phyloP scores from a whole-genome alignment of 1,140 invertebrate genomes.

The Pseudoatta argentina region DNA sequence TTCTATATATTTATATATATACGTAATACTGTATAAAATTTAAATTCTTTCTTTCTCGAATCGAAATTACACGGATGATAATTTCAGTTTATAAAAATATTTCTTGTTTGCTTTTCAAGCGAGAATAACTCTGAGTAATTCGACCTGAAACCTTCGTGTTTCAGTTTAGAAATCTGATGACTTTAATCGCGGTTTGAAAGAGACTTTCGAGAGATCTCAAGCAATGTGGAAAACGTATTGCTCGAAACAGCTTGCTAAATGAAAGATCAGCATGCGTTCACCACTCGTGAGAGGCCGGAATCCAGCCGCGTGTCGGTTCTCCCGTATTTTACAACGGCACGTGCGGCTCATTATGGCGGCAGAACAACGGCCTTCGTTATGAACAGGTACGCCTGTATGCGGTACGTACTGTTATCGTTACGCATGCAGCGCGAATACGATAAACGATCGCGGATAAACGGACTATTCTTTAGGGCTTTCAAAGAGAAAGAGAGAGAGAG shows the following conservation, averaged over 20 bases:
- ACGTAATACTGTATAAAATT: not conserved
- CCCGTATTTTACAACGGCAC: conserved; percentile 45
- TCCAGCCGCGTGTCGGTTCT: conserved; percentile 7
- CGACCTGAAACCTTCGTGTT: not conserved
- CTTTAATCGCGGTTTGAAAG: conserved; percentile 24
- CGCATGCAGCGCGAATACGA: conserved; percentile 12
- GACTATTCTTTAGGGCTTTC: conserved; percentile 2
- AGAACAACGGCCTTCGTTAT: conserved; percentile 53
- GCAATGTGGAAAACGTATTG: conserved; percentile 8
- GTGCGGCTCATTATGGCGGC: conserved; percentile 48
- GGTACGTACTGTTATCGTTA: conserved; percentile 46
- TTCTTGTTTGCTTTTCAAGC: not conserved
- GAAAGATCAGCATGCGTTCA: conserved; percentile 13
- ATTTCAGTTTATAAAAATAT: not conserved
- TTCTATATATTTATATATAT: not conserved
- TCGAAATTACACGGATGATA: not conserved
- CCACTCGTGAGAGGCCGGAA: conserved; percentile 33
- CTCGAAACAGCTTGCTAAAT: not conserved
- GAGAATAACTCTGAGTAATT: not conserved
- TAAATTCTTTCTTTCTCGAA: not conserved
- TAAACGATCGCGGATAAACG: not conserved
- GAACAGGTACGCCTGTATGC: not conserved
- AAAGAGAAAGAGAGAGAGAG: not conserved
- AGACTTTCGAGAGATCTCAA: conserved; percentile 21
- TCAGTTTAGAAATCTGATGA: conserved; percentile 15